phyloP scores from a whole-genome alignment of 1,140 invertebrate genomes.

The Phymorhynchus buccinoides region DNA sequence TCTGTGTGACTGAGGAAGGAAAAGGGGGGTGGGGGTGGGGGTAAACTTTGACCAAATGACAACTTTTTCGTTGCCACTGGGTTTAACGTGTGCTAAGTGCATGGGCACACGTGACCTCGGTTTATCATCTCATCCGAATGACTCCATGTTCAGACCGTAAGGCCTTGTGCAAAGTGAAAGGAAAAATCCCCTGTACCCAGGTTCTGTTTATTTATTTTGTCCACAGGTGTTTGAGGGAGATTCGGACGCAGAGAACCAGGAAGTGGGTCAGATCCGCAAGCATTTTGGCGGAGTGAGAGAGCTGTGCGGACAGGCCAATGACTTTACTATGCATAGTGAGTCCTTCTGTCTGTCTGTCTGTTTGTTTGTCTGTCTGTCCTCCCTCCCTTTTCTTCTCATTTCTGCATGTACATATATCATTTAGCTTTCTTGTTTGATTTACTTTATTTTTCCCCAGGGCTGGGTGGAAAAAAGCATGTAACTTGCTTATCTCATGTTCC shows the following conservation, averaged over 20 bases:
- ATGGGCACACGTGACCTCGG: too few species aligned
- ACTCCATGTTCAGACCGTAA: too few species aligned
- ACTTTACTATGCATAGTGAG: conserved; percentile 62
- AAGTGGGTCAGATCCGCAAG: conserved; percentile 59
- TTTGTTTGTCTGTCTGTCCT: background rate
- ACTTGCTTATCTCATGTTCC: too few species aligned
- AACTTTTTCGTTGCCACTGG: too few species aligned
- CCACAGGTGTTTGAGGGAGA: conserved; percentile 43
- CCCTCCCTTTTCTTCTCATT: too few species aligned
- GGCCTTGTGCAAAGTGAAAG: too few species aligned
- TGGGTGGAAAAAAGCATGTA: background rate
- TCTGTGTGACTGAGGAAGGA: too few species aligned
- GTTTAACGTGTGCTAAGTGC: too few species aligned
- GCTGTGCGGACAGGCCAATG: conserved; percentile 59
- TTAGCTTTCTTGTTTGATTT: background rate
- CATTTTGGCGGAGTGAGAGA: conserved; percentile 62
- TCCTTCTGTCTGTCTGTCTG: background rate
- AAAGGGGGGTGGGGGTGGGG: too few species aligned
- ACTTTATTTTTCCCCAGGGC: background rate
- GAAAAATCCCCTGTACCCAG: too few species aligned
- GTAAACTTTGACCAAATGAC: too few species aligned
- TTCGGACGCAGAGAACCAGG: conserved; percentile 43
- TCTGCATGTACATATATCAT: background rate
- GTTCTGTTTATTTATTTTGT: background rate
- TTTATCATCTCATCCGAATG: too few species aligned